These are phyloP conservation scores for Octonoba sinensis DNA, from an alignment of 2,888 invertebrate genomes.

Conservation along the genomic window DNA sequence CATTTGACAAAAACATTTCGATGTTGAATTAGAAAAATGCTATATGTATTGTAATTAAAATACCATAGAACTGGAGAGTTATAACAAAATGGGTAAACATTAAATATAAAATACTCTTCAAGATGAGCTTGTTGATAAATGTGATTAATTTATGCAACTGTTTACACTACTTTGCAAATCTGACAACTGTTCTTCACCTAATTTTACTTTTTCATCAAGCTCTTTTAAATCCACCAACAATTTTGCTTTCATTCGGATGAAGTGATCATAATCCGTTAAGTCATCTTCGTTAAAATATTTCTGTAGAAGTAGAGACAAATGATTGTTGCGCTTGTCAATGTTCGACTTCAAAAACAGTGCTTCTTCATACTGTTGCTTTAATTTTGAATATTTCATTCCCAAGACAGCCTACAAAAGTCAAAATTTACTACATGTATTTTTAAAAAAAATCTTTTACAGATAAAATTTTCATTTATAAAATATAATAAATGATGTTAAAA, in stretches of 20 bases:
- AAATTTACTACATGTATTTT: not conserved
- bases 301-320: conserved; percentile 79
- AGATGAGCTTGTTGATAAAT: no score
- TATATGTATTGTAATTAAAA: no score
- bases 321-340: conserved; percentile 82
- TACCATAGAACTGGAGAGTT: no score
- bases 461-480: no score
- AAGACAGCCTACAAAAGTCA: conserved; percentile 73
- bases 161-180: conserved; percentile 22
- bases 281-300: conserved; percentile 81
- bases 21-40: no score
- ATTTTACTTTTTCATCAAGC: conserved; percentile 81
- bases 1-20: no score
- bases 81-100: no score
- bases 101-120: no score
- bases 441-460: not conserved
- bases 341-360: conserved; percentile 85
- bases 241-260: conserved; percentile 88
- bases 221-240: conserved; percentile 85
- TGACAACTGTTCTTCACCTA: conserved; percentile 53
- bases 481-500: not conserved
- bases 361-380: conserved; percentile 83
- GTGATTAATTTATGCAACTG: no score
- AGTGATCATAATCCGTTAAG: conserved; percentile 85
- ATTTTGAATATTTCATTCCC: conserved; percentile 82